Conservation (phyloP, 2,797 vertebrate genomes). For the Rhynchonycteris naso region DNA sequence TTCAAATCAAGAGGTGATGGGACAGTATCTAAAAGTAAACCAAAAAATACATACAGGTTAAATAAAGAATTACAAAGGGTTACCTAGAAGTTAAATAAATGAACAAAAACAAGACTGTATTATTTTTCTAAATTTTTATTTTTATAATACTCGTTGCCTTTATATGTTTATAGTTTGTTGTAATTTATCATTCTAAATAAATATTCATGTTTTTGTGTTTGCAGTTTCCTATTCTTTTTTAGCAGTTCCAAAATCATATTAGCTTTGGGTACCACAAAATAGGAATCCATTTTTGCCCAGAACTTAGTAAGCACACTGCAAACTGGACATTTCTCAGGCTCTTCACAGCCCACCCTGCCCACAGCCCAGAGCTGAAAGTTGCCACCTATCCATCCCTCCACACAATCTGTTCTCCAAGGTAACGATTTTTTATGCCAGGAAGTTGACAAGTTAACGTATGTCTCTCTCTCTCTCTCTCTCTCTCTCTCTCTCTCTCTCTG, state of each 20-base stretch:
- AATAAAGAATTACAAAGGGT: background rate
- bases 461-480: no score
- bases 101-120: background rate
- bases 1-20: background rate
- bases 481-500: no score
- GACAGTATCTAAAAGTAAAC: background rate
- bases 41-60: background rate
- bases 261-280: background rate
- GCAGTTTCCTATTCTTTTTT: background rate
- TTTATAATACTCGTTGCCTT: background rate
- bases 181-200: background rate
- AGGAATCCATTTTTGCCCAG: background rate
- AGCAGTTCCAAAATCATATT: background rate
- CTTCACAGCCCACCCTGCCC: background rate
- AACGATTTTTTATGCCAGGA: background rate
- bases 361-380: background rate
- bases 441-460: background rate
- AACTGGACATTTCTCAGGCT: background rate
- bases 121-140: background rate
- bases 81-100: background rate
- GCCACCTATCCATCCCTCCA: background rate
- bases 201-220: background rate
- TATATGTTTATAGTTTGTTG: background rate
- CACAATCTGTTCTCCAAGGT: background rate
- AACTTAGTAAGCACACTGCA: background rate